Evolutionary conservation across 92 coral and sea anemone species (phyloP).

Genomic region (Epizoanthus fatuus): DNA sequence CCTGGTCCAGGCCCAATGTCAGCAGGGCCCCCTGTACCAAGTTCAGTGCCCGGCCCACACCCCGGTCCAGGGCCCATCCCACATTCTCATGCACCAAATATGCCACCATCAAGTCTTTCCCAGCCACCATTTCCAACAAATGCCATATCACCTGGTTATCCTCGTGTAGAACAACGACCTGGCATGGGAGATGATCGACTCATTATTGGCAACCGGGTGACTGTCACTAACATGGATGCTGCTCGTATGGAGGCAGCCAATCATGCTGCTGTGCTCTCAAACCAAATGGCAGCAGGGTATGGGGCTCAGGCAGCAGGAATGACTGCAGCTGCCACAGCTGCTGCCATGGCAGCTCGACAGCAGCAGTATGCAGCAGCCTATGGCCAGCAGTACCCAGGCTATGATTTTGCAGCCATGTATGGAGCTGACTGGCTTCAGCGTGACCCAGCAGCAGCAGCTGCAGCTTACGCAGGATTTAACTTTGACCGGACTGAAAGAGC

Average conservation of each 20-base stretch:
- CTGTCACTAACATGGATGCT: conserved; percentile 87
- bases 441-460: conserved; percentile 76
- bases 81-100: conserved; percentile 34
- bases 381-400: conserved; percentile 85
- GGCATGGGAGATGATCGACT: conserved; percentile 67
- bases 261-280: conserved; percentile 57
- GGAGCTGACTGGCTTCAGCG: conserved; percentile 81
- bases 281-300: conserved; percentile 71
- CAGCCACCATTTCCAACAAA: conserved; percentile 37
- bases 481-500: conserved; percentile 44
- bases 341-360: conserved; percentile 87
- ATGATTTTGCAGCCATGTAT: conserved; percentile 84
- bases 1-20: conserved; percentile 36
- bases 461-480: conserved; percentile 34
- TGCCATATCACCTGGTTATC: conserved; percentile 32
- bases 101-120: conserved; percentile 36
- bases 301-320: conserved; percentile 75
- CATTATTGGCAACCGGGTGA: conserved; percentile 88
- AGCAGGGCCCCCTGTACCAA: conserved; percentile 40
- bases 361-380: conserved; percentile 78
- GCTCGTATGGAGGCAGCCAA: conserved; percentile 60
- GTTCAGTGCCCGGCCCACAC: conserved; percentile 35
- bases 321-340: conserved; percentile 83
- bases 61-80: conserved; percentile 33
- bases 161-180: conserved; percentile 31